Conservation (phyloP, 2,797 vertebrate species). For the Pangasius sanitwongsei region DNA sequence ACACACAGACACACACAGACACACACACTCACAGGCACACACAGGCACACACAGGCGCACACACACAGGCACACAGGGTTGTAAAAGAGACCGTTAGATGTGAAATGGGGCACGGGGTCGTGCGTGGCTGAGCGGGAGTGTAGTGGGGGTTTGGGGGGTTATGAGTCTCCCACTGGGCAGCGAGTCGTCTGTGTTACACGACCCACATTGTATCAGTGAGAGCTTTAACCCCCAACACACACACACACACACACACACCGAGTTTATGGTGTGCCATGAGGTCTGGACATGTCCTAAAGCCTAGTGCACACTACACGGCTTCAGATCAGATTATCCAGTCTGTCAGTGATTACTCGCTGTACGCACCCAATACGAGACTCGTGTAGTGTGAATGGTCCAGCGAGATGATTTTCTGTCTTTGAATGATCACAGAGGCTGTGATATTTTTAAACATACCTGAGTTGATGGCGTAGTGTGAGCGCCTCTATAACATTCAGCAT, state of each 20-base stretch:
- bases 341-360: neutral
- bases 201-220: conserved; percentile 75
- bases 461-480: neutral
- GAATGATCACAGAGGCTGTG: neutral
- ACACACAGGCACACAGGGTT: neutral
- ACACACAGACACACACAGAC: neutral
- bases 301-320: too few species aligned
- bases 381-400: neutral
- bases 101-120: conserved; percentile 71
- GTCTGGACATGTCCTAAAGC: neutral
- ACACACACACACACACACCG: neutral
- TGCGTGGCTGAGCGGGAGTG: conserved; percentile 55
- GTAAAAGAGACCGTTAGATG: conserved; percentile 63
- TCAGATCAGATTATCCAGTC: too few species aligned
- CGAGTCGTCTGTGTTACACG: conserved; percentile 76
- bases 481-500: neutral
- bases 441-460: neutral
- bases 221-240: conserved; percentile 53
- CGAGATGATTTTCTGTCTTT: too few species aligned
- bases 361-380: neutral
- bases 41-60: neutral
- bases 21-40: too few species aligned
- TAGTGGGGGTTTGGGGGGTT: conserved; percentile 63
- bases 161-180: conserved; percentile 74
- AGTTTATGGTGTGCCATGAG: conserved; percentile 19